Evolutionary conservation across 2,113 vertebrate genomes (phyloP).

Genomic region (Mustela nigripes): DNA sequence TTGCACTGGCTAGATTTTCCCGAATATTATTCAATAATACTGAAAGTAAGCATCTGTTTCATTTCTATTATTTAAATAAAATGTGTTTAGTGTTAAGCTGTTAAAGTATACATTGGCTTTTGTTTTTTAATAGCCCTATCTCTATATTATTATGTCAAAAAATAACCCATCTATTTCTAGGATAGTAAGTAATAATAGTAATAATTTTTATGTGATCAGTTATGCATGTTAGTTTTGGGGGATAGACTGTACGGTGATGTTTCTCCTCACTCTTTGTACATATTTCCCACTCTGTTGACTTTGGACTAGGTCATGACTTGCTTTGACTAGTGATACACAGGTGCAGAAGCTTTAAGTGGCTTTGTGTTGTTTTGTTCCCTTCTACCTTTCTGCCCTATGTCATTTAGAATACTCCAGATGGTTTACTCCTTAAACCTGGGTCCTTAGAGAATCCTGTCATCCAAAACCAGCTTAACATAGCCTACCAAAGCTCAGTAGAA

Average conservation of each 20-base stretch:
- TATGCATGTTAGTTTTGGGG: neutral
- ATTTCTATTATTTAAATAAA: conserved; percentile 6
- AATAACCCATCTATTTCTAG: neutral
- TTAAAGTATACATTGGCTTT: conserved; percentile 8
- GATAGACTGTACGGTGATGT: neutral
- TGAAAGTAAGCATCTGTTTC: neutral
- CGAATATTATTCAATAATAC: neutral
- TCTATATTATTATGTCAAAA: neutral
- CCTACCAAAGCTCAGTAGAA: neutral
- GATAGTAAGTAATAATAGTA: neutral
- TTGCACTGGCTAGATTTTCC: neutral
- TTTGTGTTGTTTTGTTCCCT: neutral
- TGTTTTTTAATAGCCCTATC: neutral
- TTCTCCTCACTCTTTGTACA: neutral
- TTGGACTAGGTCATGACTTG: neutral
- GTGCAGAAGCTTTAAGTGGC: neutral
- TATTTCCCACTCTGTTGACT: neutral
- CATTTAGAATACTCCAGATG: neutral
- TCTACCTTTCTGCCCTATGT: neutral
- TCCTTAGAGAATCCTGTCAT: neutral
- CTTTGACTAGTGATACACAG: neutral
- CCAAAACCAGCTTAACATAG: neutral
- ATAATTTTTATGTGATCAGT: neutral
- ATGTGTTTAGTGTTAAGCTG: neutral
- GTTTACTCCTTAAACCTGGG: neutral